Base-by-base conservation (phyloP, 2,888 invertebrate genomes). In the Eledone cirrhosa region DNA sequence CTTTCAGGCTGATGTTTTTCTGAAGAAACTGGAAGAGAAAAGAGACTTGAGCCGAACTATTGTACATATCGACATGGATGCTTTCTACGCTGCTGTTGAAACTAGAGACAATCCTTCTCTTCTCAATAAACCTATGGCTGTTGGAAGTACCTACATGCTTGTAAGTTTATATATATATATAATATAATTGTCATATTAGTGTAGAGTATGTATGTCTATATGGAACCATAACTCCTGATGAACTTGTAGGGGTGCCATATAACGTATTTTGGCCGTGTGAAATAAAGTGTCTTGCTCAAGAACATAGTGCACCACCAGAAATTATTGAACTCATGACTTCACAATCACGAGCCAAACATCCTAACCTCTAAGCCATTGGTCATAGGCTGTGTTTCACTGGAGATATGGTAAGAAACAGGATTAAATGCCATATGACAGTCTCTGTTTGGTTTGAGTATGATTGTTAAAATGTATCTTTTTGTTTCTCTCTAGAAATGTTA, bases 21-120 rank as follows among this genome's bases (percentile, higher is more conserved):
- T 91, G 48, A 83, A 83, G 48, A 85, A 87, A 29, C 85, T 93
- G 78, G 92, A 93, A 83, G 75, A 81, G 14, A 80, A 81, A 13
- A 86, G 92, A 78, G 91, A 92, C 85, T 85, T 93, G 65, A 88
- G 85, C 79, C 88, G 89, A 29, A 90, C 90, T 7, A 91, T 92
- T 77, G 92, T 93, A 8, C 93, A 93, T 84, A 88, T 93, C 67
- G 93, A 93, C 85, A 93, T 94, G 93, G 93, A 94, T 87, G 92
- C 92, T 1, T 93, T 93, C 86, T 93, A 91, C 87, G 93, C 93
- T 31, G 92, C 93, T 33, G 93, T 93, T 2, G 93, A 93, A 87
- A 92, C 92, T 91, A 83, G 87, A 78, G 90, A 91, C 47, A 84
- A 89, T 77, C 90, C 91, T 14, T 82, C 81, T 16, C 85, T 92